Base-by-base conservation (phyloP, 1,140 invertebrate species). In the Solenopsis invicta region DNA sequence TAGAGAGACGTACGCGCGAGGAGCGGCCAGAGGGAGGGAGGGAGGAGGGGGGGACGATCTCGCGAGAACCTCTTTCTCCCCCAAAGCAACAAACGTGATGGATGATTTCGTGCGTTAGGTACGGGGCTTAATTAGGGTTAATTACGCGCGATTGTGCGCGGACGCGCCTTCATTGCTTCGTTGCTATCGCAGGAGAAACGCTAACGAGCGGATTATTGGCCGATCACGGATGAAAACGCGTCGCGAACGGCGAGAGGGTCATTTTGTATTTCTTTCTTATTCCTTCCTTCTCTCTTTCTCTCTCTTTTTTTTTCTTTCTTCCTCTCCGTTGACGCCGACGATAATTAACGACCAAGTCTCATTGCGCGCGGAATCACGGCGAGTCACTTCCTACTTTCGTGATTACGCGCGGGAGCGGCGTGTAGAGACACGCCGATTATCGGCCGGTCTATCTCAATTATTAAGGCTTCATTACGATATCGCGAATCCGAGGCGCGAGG, bases 361-460 rank as follows among this genome's bases (percentile, higher is more conserved):
- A 90, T 88, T 80, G 86, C 71, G 61, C 64, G 56, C 74, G 67
- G 80, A 85, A 71, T 71, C 85, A 56, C 75, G 75, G 50, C 54
- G 87, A 69, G 92, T 93, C 93, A 93, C 91, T 93, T 93, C 93
- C 93, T 92, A 92, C 87, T 93, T 90, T 92, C 74, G 78, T 76
- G 87, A 91, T 92, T 86, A 88, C 66, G 66, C 81, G 87, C 88
- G 89, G 84, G 82, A 88, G 84, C 77, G 86, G 80, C 75, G 85
- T 67, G 52, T 84, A 77, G 85, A 54, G 87, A 85, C 71, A 75
- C 62, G 77, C 72, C 78, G 88, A 88, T 86, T 89, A 90, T 90
- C 86, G 86, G 48, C n/a, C 37, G 12, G 75, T 62, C 76, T 64
- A 88, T 82, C 88, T 82, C 67, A 48, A 87, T 85, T 87, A 88